Evolutionary conservation across 2,888 invertebrate genomes (phyloP).

Genomic region (Dolomedes plantarius): DNA sequence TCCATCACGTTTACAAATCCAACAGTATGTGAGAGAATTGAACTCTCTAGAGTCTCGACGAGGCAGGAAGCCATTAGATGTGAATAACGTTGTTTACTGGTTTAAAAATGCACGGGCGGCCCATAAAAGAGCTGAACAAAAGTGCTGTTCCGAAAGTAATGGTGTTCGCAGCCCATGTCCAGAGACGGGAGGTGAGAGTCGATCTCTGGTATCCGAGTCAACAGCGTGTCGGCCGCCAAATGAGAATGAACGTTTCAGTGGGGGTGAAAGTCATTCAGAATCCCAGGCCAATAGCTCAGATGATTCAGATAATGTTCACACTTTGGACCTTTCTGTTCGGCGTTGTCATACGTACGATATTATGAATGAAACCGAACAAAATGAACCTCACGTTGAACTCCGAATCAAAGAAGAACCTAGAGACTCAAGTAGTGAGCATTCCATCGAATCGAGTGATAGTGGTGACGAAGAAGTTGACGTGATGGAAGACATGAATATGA

Average conservation of each 20-base stretch:
- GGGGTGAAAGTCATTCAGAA: slow-evolving; percentile 60
- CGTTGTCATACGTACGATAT: slow-evolving; percentile 51
- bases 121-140: slow-evolving; percentile 89
- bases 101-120: slow-evolving; percentile 98
- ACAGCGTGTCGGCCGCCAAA: slow-evolving; percentile 36
- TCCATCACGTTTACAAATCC: slow-evolving; percentile 96
- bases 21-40: slow-evolving; percentile 94
- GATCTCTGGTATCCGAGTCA: slow-evolving; percentile 29
- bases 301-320: slow-evolving; percentile 72
- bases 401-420: slow-evolving; percentile 65
- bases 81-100: slow-evolving; percentile 79
- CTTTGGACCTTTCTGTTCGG: slow-evolving; percentile 73
- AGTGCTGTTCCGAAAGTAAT: slow-evolving; percentile 75
- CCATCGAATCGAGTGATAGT: slow-evolving; percentile 64
- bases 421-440: slow-evolving; percentile 64
- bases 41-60: slow-evolving; percentile 93
- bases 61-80: slow-evolving; percentile 94
- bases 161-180: slow-evolving; percentile 62
- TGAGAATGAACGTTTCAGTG: slow-evolving; percentile 59
- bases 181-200: slow-evolving; percentile 43
- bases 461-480: slow-evolving; percentile 64
- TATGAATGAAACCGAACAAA: slow-evolving; percentile 29
- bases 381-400: slow-evolving; percentile 46
- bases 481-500: slow-evolving; percentile 57
- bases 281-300: slow-evolving; percentile 65